Evolutionary conservation across 2,888 invertebrate genomes (phyloP), one percentile per base, ranked within the genome.

Genomic region (Pseudococcus viburni): DNA sequence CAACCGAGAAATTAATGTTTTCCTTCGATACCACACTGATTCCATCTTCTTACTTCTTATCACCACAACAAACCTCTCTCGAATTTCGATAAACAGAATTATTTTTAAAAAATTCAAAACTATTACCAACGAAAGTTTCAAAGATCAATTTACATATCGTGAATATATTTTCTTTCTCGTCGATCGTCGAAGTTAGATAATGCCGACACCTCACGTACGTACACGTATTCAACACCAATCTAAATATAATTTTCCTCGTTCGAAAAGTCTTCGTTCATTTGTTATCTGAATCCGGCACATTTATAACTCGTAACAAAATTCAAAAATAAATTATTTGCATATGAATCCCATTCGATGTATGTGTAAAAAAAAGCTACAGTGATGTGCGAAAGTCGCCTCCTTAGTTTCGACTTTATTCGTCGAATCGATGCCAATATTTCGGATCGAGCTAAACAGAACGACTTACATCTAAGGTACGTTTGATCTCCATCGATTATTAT

Each of bases 391-490:
- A 33, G 26, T 33, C 15, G 73, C 12, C 12, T 64, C 0, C 64
- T 64, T 22, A 64, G 3, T 39, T 15, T 73, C 17, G 9, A 73
- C 26, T 73, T 73, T 0, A 0, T 73, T 17, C 33, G 19, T 33
- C 33, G 4, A 9, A 73, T 73, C 73, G 17, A 73, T 17, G 17
- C 39, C 1, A 73, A 73, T 17, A 33, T 73, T 17, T 12, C 26
- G 8, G 73, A 73, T 17, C 12, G 73, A 73, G 33, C 11, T 39
- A 73, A 73, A 39, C 73, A 17, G 3, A 12, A 33, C 33, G 73
- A 73, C 7, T 73, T 73, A 17, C 73, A 73, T 39, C 33, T 33
- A 1, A 33, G 73, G 73, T 73, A 73, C 73, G 17, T 73, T 73
- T 17, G 17, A 42, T 77, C 17, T 33, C 9, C 17, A 64, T 64